phyloP scores from a whole-genome alignment of 2,888 invertebrate species.

The Anoplius nigerrimus region DNA sequence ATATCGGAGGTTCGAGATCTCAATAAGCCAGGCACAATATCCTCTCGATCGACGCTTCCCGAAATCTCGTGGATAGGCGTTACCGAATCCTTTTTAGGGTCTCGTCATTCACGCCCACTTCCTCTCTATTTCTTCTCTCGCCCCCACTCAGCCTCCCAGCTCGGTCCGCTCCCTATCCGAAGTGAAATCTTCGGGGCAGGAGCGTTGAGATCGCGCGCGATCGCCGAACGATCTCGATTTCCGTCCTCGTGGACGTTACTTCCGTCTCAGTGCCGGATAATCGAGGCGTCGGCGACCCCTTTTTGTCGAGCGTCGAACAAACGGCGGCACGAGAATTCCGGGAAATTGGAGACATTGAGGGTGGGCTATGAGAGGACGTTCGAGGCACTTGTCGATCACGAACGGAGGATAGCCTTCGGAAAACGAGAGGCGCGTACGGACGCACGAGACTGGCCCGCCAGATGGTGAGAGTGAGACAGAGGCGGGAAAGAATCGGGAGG shows the following conservation, averaged over 20 bases:
- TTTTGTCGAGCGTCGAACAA: slow-evolving; percentile 7
- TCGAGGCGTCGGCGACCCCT: slow-evolving; percentile 7
- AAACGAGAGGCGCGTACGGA: background rate
- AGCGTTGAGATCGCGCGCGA: slow-evolving; percentile 3
- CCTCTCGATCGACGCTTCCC: no score
- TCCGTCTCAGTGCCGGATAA: slow-evolving; percentile 20
- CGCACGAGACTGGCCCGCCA: background rate
- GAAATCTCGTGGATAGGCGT: no score
- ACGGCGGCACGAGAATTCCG: slow-evolving; percentile 11
- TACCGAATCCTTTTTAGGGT: no score
- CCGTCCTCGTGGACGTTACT: slow-evolving; percentile 2
- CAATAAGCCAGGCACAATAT: no score
- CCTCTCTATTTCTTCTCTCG: background rate
- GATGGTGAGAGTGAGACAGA: background rate
- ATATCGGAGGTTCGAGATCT: no score
- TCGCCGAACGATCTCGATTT: slow-evolving; percentile 21
- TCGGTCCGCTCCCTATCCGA: background rate
- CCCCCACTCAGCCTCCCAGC: background rate
- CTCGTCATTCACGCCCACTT: no score
- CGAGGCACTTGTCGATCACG: background rate
- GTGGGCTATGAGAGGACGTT: no score
- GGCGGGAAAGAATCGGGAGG: no score
- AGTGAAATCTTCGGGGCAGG: background rate
- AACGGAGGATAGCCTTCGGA: background rate
- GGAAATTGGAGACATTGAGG: slow-evolving; percentile 14